phyloP scores from a whole-genome alignment of 2,113 vertebrate species.

The Stegastes partitus region DNA sequence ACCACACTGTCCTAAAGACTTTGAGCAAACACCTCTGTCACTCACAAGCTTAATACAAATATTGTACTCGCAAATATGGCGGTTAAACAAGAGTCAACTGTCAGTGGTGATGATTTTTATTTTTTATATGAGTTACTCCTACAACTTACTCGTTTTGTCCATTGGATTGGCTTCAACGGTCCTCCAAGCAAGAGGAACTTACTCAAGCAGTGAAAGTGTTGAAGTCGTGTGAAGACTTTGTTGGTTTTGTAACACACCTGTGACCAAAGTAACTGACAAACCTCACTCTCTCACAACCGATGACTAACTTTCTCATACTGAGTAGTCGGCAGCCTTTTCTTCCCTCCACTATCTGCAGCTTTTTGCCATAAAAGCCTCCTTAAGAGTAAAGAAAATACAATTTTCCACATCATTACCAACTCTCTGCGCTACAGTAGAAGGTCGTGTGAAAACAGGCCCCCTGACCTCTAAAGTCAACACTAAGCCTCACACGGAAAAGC shows the following conservation, averaged over 20 bases:
- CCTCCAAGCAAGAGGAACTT: not conserved
- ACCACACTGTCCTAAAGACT: too few relatives aligned
- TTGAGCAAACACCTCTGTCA: not conserved
- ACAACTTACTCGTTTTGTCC: not conserved
- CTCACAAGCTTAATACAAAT: not conserved
- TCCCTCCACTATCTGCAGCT: too few relatives aligned
- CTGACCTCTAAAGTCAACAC: constrained; percentile 8
- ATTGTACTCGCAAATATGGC: not conserved
- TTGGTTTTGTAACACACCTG: too few relatives aligned
- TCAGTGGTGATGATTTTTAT: not conserved
- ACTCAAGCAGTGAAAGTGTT: too few relatives aligned
- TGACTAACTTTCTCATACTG: too few relatives aligned
- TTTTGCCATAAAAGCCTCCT: too few relatives aligned
- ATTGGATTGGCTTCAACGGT: not conserved
- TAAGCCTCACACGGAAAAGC: constrained; percentile 6
- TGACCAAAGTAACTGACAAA: too few relatives aligned
- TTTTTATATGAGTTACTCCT: not conserved
- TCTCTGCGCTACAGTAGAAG: not conserved
- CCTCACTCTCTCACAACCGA: too few relatives aligned
- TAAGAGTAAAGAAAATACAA: not conserved
- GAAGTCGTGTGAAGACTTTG: too few relatives aligned
- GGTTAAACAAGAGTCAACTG: not conserved
- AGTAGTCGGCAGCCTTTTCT: too few relatives aligned
- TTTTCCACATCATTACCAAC: not conserved
- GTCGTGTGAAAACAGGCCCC: not conserved